Evolutionary conservation across 2,888 invertebrate species (phyloP).

Genomic region (Sesia apiformis): DNA sequence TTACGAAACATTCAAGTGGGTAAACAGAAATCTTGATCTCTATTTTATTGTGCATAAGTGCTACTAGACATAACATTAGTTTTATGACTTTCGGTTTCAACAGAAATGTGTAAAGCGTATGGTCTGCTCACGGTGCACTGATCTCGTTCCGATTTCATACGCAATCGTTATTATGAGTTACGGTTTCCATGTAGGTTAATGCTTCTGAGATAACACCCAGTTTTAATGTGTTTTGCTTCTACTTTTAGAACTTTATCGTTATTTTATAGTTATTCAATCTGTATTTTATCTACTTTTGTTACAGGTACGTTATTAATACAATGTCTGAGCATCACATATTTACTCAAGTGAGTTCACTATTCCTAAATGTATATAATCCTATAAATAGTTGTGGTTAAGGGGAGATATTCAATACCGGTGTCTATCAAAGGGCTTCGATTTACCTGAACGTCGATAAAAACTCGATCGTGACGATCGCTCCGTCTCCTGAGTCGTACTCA

Average conservation of each 20-base stretch:
- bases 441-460: conserved; percentile 39
- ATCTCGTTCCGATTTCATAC: conserved; percentile 45
- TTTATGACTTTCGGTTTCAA: conserved; percentile 52
- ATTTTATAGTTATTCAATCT: conserved; percentile 7
- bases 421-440: conserved; percentile 19
- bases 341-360: too few species aligned
- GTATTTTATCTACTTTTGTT: conserved; percentile 31
- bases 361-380: background rate
- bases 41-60: conserved; percentile 25
- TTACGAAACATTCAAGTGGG: conserved; percentile 21
- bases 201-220: conserved; percentile 30
- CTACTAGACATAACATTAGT: conserved; percentile 23
- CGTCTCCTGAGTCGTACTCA: conserved; percentile 19
- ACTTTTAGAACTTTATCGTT: conserved; percentile 16
- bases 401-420: background rate
- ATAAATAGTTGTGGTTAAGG: background rate
- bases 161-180: conserved; percentile 48
- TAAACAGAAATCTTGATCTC: conserved; percentile 14
- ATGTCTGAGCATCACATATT: too few species aligned
- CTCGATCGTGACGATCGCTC: conserved; percentile 35
- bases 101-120: conserved; percentile 48
- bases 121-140: conserved; percentile 39
- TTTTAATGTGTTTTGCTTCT: conserved; percentile 4
- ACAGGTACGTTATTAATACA: conserved; percentile 29
- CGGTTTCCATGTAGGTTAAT: conserved; percentile 61